Base-by-base conservation (phyloP, 2,113 vertebrate genomes). In the Campylomormyrus numenius region DNA sequence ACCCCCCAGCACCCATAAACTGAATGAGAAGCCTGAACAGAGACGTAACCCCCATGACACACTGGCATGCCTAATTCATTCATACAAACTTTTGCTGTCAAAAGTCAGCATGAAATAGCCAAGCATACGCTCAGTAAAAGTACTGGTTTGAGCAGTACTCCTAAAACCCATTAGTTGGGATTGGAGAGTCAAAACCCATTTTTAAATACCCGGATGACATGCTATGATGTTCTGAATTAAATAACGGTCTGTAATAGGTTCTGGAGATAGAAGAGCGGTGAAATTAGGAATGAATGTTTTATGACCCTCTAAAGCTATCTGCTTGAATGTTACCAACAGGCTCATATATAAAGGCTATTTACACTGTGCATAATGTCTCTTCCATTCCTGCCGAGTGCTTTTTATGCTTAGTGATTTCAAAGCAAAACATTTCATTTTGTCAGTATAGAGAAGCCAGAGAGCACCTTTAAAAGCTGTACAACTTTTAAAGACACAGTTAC, bases 221-320 rank as follows among this genome's bases (percentile, higher is more conserved):
- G 87, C 87, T 58, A 88, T 53, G 53, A 88, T 53, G 35, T 66
- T 50, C 50, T 35, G 50, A 87, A 87, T 53, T 56, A 87, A 53
- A 87, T 56, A 53, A 53, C 50, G 13, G 50, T 15, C 27, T 87
- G 35, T 88, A 66, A 39, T 88, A 66, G 53, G 39, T 88, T 88
- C 87, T 45, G 39, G 52, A 88, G 21, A 88, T 50, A n/a, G 35
- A 66, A 45, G 35, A 88, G 56, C 5, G 4, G 39, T 87, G 50
- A 62, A 88, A 88, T 88, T 66, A 62, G 35, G 53, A 62, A 62
- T 88, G 19, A 88, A 88, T 88, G 42, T 66, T 88, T 88, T 66
- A 62, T 88, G 35, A 88, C 5, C 19, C 53, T 88, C 87, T 88
- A 45, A 58, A 88, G 35, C 35, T 24, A 46, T 9, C 39, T n/a